Percentiles rank a stretch among this genome's conserved stretches.
These are phyloP conservation scores for Tenthredo livida DNA, from an alignment of 2,888 invertebrate species.

Conservation along the genomic window DNA sequence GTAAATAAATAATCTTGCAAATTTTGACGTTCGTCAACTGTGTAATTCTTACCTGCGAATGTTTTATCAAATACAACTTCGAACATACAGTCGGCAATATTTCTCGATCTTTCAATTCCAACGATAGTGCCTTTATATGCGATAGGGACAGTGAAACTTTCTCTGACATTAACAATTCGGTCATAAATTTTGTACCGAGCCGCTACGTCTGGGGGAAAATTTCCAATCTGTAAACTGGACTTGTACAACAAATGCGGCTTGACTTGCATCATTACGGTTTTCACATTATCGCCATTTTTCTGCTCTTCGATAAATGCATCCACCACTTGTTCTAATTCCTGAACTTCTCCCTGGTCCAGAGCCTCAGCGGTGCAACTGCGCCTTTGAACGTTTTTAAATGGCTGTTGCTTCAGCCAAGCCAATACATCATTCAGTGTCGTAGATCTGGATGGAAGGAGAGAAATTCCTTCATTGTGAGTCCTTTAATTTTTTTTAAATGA, in stretches of 20 bases:
- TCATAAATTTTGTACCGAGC: slow-evolving; percentile 88
- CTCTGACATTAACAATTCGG: slow-evolving; percentile 89
- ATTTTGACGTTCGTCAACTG: background rate
- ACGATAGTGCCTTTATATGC: slow-evolving; percentile 93
- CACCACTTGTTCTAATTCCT: slow-evolving; percentile 80
- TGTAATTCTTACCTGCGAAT: slow-evolving; percentile 79
- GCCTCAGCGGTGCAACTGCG: slow-evolving; percentile 86
- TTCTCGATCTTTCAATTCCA: slow-evolving; percentile 82
- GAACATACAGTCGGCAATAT: slow-evolving; percentile 82
- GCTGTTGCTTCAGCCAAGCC: slow-evolving; percentile 87
- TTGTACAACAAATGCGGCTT: slow-evolving; percentile 89
- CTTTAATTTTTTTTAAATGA: background rate
- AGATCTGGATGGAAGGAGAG: slow-evolving; percentile 56
- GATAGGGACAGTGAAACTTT: slow-evolving; percentile 88
- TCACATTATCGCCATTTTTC: slow-evolving; percentile 69
- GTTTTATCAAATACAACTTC: slow-evolving; percentile 91
- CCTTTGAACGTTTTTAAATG: slow-evolving; percentile 80
- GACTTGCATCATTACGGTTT: slow-evolving; percentile 86
- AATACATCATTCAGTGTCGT: slow-evolving; percentile 80
- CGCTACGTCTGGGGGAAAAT: slow-evolving; percentile 84
- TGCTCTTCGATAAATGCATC: slow-evolving; percentile 69
- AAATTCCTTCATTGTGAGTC: no score
- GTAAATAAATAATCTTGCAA: background rate
- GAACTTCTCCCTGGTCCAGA: slow-evolving; percentile 85
- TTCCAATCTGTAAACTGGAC: slow-evolving; percentile 80